Evolutionary conservation across 2,797 vertebrate species (phyloP), one percentile per base, ranked within the genome.

Genomic region (Semaprochilodus insignis): DNA sequence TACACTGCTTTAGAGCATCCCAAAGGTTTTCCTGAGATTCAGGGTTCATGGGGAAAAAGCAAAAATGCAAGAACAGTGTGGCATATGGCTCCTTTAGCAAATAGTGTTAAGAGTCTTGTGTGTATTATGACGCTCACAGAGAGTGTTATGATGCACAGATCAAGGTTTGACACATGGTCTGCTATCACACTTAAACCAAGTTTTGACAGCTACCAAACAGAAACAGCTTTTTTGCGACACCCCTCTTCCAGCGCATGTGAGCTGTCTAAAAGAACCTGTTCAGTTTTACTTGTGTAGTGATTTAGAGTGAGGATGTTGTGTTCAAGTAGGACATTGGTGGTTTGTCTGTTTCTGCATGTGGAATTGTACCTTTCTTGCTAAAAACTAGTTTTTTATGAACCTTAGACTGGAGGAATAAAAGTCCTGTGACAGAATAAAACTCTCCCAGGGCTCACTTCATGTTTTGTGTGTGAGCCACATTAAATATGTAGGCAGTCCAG

Each of bases 401-500:
- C 34, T 14, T 40, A 60, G n/a, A 15, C 1, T 19, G 14, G 70
- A 71, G 67, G 67, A 52, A 54, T 0, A 51, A n/a, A 51, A 44
- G 34, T 3, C 52, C 34, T 31, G 31, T 65, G 16, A 21, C 31
- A 6, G 62, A 31, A 48, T 48, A 48, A 48, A 7, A 48, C 27
- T 17, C 16, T 31, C 17, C 19, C 66, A 21, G 19, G 13, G 19
- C 19, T 69, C 13, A 40, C n/a, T 11, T 44, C 34, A 40, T 44
- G 34, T 69, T n/a, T 40, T 69, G 66, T 69, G 66, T 14, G 19
- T 31, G 34, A 34, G 14, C 23, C 19, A 17, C 40, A 75, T 57
- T 63, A 73, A 73, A 73, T 78, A 65, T 66, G 67, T 23, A 83
- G 27, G 21, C 19, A 65, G 55, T 72, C 67, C 70, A 77, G 73